These are phyloP conservation scores for Callithrix jacchus DNA, from an alignment of 2,113 vertebrate species.

Conservation along the genomic window DNA sequence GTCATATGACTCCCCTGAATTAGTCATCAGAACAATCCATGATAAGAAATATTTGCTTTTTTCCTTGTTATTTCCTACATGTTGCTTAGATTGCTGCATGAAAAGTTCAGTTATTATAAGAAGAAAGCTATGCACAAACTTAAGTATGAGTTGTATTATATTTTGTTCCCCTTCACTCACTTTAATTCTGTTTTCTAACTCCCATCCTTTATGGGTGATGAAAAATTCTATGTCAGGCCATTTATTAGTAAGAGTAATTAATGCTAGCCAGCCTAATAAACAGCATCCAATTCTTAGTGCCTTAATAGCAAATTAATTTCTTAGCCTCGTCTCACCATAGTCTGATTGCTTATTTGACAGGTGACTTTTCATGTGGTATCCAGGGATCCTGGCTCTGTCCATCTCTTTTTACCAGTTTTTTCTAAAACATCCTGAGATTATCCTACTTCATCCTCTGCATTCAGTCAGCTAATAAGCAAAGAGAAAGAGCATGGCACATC, in stretches of 20 bases:
- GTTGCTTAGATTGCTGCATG: background rate
- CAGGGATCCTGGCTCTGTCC: background rate
- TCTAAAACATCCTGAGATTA: background rate
- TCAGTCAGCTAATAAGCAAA: background rate
- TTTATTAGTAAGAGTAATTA: conserved; percentile 7
- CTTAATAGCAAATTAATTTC: background rate
- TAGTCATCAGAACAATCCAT: background rate
- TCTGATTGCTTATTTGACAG: background rate
- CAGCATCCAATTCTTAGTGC: background rate
- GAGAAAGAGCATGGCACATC: background rate
- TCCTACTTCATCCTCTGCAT: background rate
- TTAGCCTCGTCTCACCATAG: background rate
- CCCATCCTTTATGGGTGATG: background rate
- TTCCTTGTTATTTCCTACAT: background rate
- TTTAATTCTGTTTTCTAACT: conserved; percentile 1
- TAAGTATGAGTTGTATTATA: background rate
- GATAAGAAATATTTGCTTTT: background rate
- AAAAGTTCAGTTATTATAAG: background rate
- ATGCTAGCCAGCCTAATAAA: background rate
- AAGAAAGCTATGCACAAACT: background rate
- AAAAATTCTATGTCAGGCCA: background rate
- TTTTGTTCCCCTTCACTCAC: background rate
- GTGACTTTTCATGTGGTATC: background rate
- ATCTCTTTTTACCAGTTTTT: background rate
- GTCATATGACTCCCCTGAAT: background rate